Base-by-base conservation (phyloP, 2,888 invertebrate species). In the Lymantria dispar region DNA sequence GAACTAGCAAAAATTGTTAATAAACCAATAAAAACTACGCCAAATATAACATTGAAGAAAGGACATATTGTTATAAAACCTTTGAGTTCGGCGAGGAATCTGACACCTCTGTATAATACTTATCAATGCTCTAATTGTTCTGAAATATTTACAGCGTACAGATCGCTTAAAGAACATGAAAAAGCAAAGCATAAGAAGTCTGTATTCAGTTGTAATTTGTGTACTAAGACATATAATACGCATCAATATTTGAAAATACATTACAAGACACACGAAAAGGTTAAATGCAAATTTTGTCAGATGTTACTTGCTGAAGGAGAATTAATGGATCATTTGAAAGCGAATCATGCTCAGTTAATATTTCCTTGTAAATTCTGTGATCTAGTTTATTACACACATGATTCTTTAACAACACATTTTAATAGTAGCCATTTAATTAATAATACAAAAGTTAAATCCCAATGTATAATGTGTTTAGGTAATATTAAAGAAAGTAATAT, bases 201-300 rank as follows among this genome's bases (percentile, higher is more conserved):
- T 0, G 65, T 75, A 11, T 76, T 62, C 22, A 64, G 68, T 33
- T 83, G 82, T 46, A 74, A 74, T 38, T 58, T 73, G 7, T 83
- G 82, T 11, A 53, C 62, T 10, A 80, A 80, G 47, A 55, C 60
- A 3, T 78, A 81, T 43, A 72, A 74, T 12, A 74, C 79, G 0
- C 72, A 74, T 29, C 74, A 78, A 49, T 76, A 74, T 52, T 60
- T 83, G 38, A 74, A 77, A 45, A 59, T 72, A 8, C 82, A 83
- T 58, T 76, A 79, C 40, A 72, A 71, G 31, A 70, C 72, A 0
- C 82, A 82, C 54, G 51, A 52, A 0, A 72, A 62, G 48, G 68
- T 68, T 2, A 68, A 73, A 45, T 82, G 82, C 50, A 76, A 72
- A 48, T 64, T 76, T 39, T 82, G 82, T 36, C 69, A 70, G 36